A percentile compares a stretch with the other conserved stretches of the same genome.
These are phyloP conservation scores for Pteromalus puparum DNA, from an alignment of 1,140 invertebrate species.

Conservation along the genomic window DNA sequence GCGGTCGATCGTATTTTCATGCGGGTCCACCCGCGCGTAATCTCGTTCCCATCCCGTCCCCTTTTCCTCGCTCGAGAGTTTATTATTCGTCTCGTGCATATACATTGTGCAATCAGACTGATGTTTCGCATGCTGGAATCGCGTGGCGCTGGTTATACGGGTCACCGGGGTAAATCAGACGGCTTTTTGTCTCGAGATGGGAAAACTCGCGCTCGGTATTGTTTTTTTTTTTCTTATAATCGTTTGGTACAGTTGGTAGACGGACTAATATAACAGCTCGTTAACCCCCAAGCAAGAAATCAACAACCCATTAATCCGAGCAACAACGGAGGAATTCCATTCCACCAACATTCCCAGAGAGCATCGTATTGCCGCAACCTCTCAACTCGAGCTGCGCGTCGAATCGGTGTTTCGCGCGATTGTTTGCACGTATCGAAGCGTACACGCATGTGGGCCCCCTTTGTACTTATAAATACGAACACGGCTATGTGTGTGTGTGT, in stretches of 20 bases:
- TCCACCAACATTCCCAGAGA: background rate
- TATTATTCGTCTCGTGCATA: too few relatives aligned
- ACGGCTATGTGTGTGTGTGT: background rate
- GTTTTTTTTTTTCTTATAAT: too few relatives aligned
- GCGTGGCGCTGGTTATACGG: too few relatives aligned
- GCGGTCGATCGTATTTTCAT: background rate
- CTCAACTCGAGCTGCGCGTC: background rate
- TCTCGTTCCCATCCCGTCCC: background rate
- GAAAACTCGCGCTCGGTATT: too few relatives aligned
- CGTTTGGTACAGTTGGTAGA: too few relatives aligned
- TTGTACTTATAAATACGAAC: slow-evolving; percentile 10
- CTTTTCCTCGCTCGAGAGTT: background rate
- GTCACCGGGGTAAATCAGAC: background rate
- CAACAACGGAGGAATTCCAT: background rate
- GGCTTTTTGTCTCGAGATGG: background rate
- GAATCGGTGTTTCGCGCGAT: background rate
- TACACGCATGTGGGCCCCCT: background rate
- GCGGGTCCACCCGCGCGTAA: background rate
- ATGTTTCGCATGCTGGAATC: too few relatives aligned
- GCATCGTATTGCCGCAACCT: too few relatives aligned
- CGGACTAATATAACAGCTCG: too few relatives aligned
- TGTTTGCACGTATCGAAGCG: background rate
- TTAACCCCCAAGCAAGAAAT: too few relatives aligned
- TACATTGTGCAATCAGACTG: too few relatives aligned
- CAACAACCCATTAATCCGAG: too few relatives aligned